Conservation (phyloP, 2,888 invertebrate genomes). For the Hartigia nigra region DNA sequence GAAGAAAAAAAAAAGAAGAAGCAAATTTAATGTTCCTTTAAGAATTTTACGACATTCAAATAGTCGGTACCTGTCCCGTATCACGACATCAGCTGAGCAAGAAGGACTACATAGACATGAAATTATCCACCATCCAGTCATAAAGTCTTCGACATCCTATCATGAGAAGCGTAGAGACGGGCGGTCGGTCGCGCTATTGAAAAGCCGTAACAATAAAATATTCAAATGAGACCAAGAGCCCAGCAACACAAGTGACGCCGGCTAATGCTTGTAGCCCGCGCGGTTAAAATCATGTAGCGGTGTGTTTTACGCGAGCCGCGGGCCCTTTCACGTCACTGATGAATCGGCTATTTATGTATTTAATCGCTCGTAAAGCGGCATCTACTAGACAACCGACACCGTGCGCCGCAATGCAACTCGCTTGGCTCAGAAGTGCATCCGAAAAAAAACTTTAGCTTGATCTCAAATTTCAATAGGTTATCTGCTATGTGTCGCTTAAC, state of each 20-base stretch:
- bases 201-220: slow-evolving; percentile 49
- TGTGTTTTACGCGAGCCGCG: slow-evolving; percentile 35
- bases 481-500: neutral
- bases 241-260: slow-evolving; percentile 2
- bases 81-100: neutral
- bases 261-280: slow-evolving; percentile 31
- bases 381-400: slow-evolving; percentile 36
- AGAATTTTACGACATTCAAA: neutral
- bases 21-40: neutral
- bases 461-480: slow-evolving; percentile 6
- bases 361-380: slow-evolving; percentile 54
- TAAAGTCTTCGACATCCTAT: slow-evolving; percentile 39
- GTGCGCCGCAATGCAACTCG: neutral
- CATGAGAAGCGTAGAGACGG: slow-evolving; percentile 22
- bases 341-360: slow-evolving; percentile 50
- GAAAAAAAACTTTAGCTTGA: neutral
- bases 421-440: neutral
- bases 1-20: neutral
- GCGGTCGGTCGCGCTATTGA: slow-evolving; percentile 31
- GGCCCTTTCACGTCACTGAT: slow-evolving; percentile 30
- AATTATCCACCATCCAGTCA: slow-evolving; percentile 29
- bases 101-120: slow-evolving; percentile 28
- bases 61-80: neutral
- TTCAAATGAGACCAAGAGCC: slow-evolving; percentile 38
- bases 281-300: slow-evolving; percentile 37